Percentiles rank a stretch among this genome's conserved stretches.
Conservation (phyloP, 2,888 invertebrate genomes). For the Lydus trimaculatus region DNA sequence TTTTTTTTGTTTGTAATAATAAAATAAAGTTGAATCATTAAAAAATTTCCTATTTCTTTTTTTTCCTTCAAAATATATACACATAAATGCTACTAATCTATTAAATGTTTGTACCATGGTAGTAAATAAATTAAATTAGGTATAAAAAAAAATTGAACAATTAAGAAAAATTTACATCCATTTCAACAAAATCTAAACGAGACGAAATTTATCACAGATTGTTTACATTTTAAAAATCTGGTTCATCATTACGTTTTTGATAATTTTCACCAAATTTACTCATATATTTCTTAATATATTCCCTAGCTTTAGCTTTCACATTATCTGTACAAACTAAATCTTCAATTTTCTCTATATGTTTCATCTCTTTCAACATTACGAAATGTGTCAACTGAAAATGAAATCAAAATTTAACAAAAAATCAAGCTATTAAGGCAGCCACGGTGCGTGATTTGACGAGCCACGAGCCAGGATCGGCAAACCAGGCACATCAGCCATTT, state of each 20-base stretch:
- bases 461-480: no score
- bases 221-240: conserved; percentile 40
- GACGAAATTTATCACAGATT: neutral
- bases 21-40: neutral
- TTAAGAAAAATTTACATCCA: neutral
- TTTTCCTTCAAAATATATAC: neutral
- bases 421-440: no score
- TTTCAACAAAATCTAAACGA: neutral
- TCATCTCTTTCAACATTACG: conserved; percentile 93
- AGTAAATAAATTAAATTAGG: neutral
- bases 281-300: conserved; percentile 97
- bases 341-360: conserved; percentile 86
- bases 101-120: neutral
- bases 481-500: no score
- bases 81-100: neutral
- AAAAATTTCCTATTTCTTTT: neutral
- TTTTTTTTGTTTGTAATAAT: conserved; percentile 7
- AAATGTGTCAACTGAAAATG: conserved; percentile 85
- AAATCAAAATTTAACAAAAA: neutral
- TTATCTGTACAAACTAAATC: conserved; percentile 88
- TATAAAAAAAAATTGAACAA: neutral
- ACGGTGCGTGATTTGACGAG: no score
- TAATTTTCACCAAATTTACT: conserved; percentile 88
- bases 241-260: conserved; percentile 72
- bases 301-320: conserved; percentile 93